These are phyloP conservation scores for Cercocebus atys DNA, from an alignment of 2,113 vertebrate genomes.

Conservation along the genomic window DNA sequence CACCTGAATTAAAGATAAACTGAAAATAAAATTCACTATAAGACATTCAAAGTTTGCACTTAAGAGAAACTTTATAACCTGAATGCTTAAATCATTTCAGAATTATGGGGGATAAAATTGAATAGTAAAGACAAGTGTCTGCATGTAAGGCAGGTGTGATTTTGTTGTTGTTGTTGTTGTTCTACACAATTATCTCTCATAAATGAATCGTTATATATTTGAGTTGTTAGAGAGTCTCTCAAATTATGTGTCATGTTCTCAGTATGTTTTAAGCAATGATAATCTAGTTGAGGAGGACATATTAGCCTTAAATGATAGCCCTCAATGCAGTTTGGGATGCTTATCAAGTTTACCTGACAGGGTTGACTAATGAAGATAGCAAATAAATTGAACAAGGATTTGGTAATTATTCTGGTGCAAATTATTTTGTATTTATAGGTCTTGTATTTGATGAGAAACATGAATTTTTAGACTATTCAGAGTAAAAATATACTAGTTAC, in stretches of 20 bases:
- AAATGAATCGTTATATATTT: not conserved
- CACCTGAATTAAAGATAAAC: not conserved
- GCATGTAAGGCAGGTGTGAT: not conserved
- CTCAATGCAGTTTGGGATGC: not conserved
- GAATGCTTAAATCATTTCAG: not conserved
- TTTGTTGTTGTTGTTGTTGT: not conserved
- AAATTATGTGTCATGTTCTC: not conserved
- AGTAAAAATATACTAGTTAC: not conserved
- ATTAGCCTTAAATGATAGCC: not conserved
- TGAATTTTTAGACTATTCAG: not conserved
- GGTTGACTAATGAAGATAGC: not conserved
- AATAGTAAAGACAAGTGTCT: not conserved
- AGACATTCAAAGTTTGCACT: not conserved
- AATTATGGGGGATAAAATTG: not conserved
- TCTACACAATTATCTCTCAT: not conserved
- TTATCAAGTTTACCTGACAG: not conserved
- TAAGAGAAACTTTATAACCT: not conserved
- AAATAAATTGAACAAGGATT: not conserved
- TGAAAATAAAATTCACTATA: not conserved
- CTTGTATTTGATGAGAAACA: not conserved
- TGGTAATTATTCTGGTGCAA: not conserved
- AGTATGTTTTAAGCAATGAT: not conserved
- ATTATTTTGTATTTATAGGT: not conserved
- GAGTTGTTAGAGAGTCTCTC: not conserved
- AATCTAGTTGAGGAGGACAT: not conserved